Base-by-base conservation (phyloP, 2,888 invertebrate genomes). In the Drosophila paranaensis region DNA sequence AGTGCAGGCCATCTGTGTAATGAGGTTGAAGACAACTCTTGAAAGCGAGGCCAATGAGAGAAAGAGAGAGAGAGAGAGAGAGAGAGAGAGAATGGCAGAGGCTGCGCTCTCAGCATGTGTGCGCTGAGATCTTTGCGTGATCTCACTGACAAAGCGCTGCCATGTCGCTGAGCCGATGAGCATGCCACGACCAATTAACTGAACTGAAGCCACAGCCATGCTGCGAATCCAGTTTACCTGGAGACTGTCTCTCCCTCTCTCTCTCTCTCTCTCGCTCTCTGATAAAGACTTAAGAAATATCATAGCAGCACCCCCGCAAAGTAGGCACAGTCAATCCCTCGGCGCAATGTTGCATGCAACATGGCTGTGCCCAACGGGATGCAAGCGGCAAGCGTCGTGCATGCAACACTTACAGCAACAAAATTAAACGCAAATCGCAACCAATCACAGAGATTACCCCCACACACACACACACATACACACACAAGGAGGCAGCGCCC, bases 361-460 rank as follows among this genome's bases (percentile, higher is more conserved):
- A 77, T 82, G 76, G 79, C 66, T 71, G 68, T 74, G 82, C 85
- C 86, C 86, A 82, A 86, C 82, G 88, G 88, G 88, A 82, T 82
- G 86, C 88, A 82, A 53, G 60, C 68, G 48, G 65, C 57, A 20
- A 74, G 73, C 79, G 65, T 84, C 77, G 81, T 81, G 85, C 86
- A 88, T 86, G 86, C 83, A 85, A 84, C 84, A 85, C 87, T 85
- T 87, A 79, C 51, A 70, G 73, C 65, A 65, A 79, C 79, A 83
- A 86, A 85, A 88, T 81, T 81, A 81, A 86, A 88, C 80, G 88
- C 86, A 86, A 86, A 86, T 87, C 83, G 88, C 83, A 87, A 82
- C 86, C 86, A 87, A 87, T 87, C 86, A 86, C 81, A 88, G 80
- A 88, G 88, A 87, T 87, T 87, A 81, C 82, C 81, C 73, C 63